phyloP scores from a whole-genome alignment of 2,888 invertebrate species.

The Phlogophora meticulosa region DNA sequence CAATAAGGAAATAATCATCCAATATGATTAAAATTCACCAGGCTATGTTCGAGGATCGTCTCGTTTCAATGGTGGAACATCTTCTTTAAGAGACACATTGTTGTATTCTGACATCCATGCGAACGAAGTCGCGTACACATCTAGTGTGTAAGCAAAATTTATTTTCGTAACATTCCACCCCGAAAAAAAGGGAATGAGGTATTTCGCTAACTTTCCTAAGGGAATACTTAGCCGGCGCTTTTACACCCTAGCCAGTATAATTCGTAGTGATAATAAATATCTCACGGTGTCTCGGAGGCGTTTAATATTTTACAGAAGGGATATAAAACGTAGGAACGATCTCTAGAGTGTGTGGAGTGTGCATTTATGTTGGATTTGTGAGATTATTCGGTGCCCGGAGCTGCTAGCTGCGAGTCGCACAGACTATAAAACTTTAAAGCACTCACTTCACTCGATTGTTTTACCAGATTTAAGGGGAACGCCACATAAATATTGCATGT shows the following conservation, averaged over 20 bases:
- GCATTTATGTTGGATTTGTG: slow-evolving; percentile 12
- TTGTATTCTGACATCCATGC: too few relatives aligned
- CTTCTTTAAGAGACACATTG: too few relatives aligned
- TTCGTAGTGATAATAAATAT: slow-evolving; percentile 49
- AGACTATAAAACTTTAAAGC: slow-evolving; percentile 45
- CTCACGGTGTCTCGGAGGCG: slow-evolving; percentile 13
- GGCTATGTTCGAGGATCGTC: too few relatives aligned
- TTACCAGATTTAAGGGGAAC: slow-evolving; percentile 34
- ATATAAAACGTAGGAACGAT: slow-evolving; percentile 21
- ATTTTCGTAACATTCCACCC: neutral
- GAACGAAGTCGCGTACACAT: too few relatives aligned
- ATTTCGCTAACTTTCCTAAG: slow-evolving; percentile 21
- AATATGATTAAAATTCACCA: too few relatives aligned
- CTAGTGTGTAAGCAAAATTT: slow-evolving; percentile 6
- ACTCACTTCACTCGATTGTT: slow-evolving; percentile 40
- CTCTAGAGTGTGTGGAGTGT: slow-evolving; percentile 18
- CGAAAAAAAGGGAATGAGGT: slow-evolving; percentile 6
- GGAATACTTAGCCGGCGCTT: slow-evolving; percentile 19
- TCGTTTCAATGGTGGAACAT: too few relatives aligned
- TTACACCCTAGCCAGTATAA: slow-evolving; percentile 27
- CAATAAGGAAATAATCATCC: too few relatives aligned
- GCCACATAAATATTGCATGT: slow-evolving; percentile 29
- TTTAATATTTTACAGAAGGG: slow-evolving; percentile 47
- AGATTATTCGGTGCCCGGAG: slow-evolving; percentile 26
- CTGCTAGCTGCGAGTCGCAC: slow-evolving; percentile 2